These are phyloP conservation scores for Bursaphelenchus okinawaensis DNA, from an alignment of 2,888 invertebrate genomes.

Conservation along the genomic window DNA sequence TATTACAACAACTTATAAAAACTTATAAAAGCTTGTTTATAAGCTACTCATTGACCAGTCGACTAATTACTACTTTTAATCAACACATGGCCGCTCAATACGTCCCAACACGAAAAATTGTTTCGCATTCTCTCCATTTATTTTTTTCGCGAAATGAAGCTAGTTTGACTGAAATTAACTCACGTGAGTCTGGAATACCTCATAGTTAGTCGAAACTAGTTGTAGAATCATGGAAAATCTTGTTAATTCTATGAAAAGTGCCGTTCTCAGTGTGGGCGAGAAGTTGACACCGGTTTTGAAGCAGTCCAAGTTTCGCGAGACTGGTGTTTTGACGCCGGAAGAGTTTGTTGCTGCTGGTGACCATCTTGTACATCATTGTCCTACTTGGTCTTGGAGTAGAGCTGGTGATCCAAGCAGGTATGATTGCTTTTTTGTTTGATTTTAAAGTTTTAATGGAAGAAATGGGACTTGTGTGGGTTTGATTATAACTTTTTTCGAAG, in stretches of 20 bases:
- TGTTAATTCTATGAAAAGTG: conserved; percentile 88
- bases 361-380: conserved; percentile 95
- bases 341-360: conserved; percentile 85
- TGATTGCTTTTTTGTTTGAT: conserved; percentile 1
- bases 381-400: conserved; percentile 96
- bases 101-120: no score
- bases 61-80: no score
- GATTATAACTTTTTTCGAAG: conserved; percentile 1
- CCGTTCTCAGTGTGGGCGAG: conserved; percentile 88
- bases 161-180: no score
- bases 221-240: conserved; percentile 97
- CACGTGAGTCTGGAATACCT: neutral
- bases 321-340: conserved; percentile 94
- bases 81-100: no score
- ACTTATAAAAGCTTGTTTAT: neutral
- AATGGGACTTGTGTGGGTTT: neutral
- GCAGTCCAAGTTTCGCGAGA: conserved; percentile 68
- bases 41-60: no score
- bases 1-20: no score
- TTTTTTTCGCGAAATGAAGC: no score
- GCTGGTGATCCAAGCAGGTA: conserved; percentile 68
- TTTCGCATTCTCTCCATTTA: no score
- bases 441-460: neutral
- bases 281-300: conserved; percentile 90
- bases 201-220: neutral